Base-by-base conservation (phyloP, 64 coral and sea anemone genomes). In the Acropora tenuis region DNA sequence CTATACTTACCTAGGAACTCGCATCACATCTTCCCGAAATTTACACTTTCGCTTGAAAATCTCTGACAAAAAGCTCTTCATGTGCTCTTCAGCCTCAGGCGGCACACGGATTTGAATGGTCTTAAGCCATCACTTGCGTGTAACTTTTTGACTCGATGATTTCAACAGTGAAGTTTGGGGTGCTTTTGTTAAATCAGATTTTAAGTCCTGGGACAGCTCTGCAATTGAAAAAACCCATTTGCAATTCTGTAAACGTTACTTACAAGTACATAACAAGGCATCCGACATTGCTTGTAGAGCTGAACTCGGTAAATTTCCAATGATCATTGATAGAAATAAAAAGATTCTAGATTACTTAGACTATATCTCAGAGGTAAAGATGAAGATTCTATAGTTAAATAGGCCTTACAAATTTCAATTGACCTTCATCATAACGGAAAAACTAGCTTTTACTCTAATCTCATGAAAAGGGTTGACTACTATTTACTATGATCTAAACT, bases 1-100 rank as follows among this genome's bases (percentile, higher is more conserved):
- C n/a, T 90, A 73, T 49, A 89, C 87, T 7, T 90, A 90, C 53
- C 82, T 82, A 49, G 89, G 89, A 42, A 78, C 80, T 43, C 66
- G 50, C 68, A 20, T 82, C 12, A 71, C 63, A 19, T 90, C 42
- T 50, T 80, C 78, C 45, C 63, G 89, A 73, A 90, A 81, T 47
- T 30, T 30, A 48, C 87, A 78, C 6, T 16, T 9, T 46, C 57
- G 15, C 50, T 76, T 13, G 19, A 55, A 20, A 46, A 77, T 30
- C 10, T 59, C n/a, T 0, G 50, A 77, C 48, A 88, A 40, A 89
- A 89, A 58, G 87, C 74, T 65, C 47, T 89, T 75, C 30, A 30
- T 30, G 30, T 30, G 30, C 30, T 30, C 30, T 88, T 75, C 57
- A 89, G 48, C 18, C 78, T 90, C 15, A 53, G 59, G 15, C 57